Evolutionary conservation across 2,797 vertebrate genomes (phyloP).

Genomic region (Diceros bicornis): DNA sequence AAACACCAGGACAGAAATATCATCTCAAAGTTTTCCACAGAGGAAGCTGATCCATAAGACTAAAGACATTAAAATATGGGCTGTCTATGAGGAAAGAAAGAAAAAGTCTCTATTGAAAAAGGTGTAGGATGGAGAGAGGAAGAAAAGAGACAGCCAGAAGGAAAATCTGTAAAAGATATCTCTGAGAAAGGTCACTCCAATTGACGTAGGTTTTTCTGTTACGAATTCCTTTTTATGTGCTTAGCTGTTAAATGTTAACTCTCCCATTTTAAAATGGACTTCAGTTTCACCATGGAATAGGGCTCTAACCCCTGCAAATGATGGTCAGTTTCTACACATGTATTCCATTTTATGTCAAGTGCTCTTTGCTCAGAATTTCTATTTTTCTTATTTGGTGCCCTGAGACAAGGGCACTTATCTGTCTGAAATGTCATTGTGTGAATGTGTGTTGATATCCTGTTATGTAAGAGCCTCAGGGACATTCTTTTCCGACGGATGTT

Average conservation of each 20-base stretch:
- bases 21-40: conserved; percentile 56
- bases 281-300: conserved; percentile 76
- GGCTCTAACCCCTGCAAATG: conserved; percentile 71
- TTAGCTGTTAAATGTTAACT: conserved; percentile 85
- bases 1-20: conserved; percentile 54
- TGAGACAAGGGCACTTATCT: conserved; percentile 76
- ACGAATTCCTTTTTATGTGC: conserved; percentile 82
- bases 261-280: conserved; percentile 75
- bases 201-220: conserved; percentile 79
- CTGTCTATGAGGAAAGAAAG: conserved; percentile 65
- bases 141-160: conserved; percentile 76
- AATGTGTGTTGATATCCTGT: conserved; percentile 71
- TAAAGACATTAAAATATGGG: conserved; percentile 61
- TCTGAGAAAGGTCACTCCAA: conserved; percentile 85
- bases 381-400: conserved; percentile 81
- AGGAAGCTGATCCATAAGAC: conserved; percentile 48
- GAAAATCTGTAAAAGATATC: conserved; percentile 83
- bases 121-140: conserved; percentile 57
- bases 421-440: conserved; percentile 79
- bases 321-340: conserved; percentile 81
- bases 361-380: conserved; percentile 75
- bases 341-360: conserved; percentile 82
- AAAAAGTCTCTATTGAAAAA: conserved; percentile 64
- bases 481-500: conserved; percentile 80
- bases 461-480: conserved; percentile 77